Base-by-base conservation (phyloP, 2,113 vertebrate genomes). In the Morone chrysops region DNA sequence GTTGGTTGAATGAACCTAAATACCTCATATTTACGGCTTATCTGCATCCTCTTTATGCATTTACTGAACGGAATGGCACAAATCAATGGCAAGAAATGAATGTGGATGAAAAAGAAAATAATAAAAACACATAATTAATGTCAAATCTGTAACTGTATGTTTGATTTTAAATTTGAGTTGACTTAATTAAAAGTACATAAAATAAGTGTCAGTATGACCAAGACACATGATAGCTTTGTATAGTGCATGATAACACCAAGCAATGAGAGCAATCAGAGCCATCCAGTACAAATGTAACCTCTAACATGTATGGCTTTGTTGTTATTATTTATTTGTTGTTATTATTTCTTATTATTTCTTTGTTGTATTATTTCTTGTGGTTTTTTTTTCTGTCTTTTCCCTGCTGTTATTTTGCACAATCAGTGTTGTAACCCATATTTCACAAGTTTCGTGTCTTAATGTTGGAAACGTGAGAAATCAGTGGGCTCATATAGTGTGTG, bases 261-360 rank as follows among this genome's bases (percentile, higher is more conserved):
- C 8, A 12, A n/a, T 47, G 5, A 54, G 50, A 36, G 22, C 5
- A 62, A 74, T 74, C 31, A 43, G 50, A 81, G 3, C 20, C 13
- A 10, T 14, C 31, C 7, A 31, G 36, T 43, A 17, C 3, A 22
- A 66, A 51, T 60, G 22, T 20, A 14, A 40, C 25, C 2, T 31
- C 31, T 47, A 13, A 47, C 45, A 9, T 10, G 25, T 14, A 31
- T 38, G 8, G 1, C 43, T 75, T 59, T 67, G 22, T 61, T 72
- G n/a, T 50, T 41, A 57, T 9, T 7, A 45, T 62, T 79, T 45
- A 9, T 68, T 25, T 45, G 22, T 25, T 40, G n/a, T 50, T 40
- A 57, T 9, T 40, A 22, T 83, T 48, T 63, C 25, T 56, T 66
- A 57, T 9, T 7, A 45, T 62, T 79, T 45, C 13, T 68, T 25